Evolutionary conservation across 2,888 invertebrate genomes (phyloP), one percentile per base, ranked within the genome.

Genomic region (Stratiomys singularior): DNA sequence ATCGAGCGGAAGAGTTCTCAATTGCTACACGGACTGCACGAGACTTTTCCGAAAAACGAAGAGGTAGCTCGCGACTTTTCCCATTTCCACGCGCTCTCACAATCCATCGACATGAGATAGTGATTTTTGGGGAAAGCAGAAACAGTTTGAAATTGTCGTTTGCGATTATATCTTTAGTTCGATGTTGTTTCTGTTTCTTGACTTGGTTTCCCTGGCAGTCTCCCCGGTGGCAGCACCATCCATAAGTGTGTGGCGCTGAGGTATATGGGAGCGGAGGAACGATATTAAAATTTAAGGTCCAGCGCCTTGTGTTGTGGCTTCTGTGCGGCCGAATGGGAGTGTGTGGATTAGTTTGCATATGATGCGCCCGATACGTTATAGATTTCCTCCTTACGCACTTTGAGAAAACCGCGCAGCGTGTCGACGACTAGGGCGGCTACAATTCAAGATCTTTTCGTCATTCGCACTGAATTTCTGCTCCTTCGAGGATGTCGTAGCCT

Each of bases 51-150:
- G 18, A 15, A 13, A n/a, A 9, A 15, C 18, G 52, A 52, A 18
- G 15, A 9, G 15, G 18, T 37, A 18, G 28, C 37, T 37, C 37
- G 37, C 66, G 37, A 47, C 69, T 69, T 69, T 60, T 69, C 69
- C 69, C 69, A 69, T 69, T 69, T 69, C 69, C 25, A 69, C 46
- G 44, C 47, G 69, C 69, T 25, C 60, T 25, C 60, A 60, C 60
- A 18, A 60, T 25, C 18, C 23, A 25, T 18, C 52, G 15, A n/a
- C 60, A 11, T 15, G 52, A 44, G n/a, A 46, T 69, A 25, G 23
- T 69, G 27, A 69, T 69, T 69, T 67, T 69, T 47, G 25, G 69
- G 69, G 69, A 69, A 69, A 69, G 47, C 69, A 69, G 69, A 69
- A 69, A 46, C 69, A 69, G 46, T 46, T 69, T n/a, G 69, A 69